Conservation (phyloP, 1,140 invertebrate species). For the Kradibia gibbosae region DNA sequence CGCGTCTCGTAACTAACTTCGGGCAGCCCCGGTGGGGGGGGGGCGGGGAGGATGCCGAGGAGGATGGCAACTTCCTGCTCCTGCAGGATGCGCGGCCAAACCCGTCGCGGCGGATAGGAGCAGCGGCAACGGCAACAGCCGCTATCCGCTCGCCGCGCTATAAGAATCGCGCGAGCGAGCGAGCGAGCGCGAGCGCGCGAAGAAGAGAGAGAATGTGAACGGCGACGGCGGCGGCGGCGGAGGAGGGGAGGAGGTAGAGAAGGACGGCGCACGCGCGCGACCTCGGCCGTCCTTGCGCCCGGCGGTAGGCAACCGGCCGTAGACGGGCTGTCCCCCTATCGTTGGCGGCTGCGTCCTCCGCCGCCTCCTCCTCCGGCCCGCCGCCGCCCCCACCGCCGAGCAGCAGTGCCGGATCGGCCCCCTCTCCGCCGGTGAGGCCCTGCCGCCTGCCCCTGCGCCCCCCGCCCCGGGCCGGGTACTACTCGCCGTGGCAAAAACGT, state of each 20-base stretch:
- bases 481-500: constrained; percentile 22
- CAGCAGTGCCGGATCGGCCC: no score
- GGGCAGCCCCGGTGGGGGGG: not conserved
- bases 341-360: no score
- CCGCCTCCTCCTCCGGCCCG: no score
- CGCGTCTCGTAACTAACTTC: constrained; percentile 42
- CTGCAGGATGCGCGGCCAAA: constrained; percentile 30
- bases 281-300: constrained; percentile 73
- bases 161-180: not conserved
- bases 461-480: not conserved
- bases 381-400: no score
- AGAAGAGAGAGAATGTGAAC: not conserved
- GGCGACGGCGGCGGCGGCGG: not conserved
- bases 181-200: not conserved
- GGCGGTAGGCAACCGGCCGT: constrained; percentile 63
- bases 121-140: no score
- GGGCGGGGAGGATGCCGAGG: not conserved
- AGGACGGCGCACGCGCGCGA: constrained; percentile 48
- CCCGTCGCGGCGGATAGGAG: constrained; percentile 15
- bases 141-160: not conserved
- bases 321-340: no score
- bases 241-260: not conserved
- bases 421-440: no score
- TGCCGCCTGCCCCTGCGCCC: no score
- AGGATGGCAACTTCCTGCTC: constrained; percentile 39